Evolutionary conservation across 2,888 invertebrate genomes (phyloP), one percentile per base, ranked within the genome.

Genomic region (Spicauda simplicius): DNA sequence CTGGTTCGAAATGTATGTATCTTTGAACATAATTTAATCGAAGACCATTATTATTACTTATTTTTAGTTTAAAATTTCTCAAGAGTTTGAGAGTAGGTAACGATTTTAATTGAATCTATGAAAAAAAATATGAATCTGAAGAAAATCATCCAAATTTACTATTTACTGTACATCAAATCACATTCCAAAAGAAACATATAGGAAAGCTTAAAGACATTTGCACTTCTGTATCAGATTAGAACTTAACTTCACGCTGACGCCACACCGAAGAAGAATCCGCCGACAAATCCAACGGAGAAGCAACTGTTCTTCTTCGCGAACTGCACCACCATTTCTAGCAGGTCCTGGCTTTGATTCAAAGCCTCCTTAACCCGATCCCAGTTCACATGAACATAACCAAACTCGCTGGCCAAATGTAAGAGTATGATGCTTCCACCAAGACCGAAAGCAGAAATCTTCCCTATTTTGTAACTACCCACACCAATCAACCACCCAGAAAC

Each of bases 401-500:
- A 95, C 77, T 98, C 97, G 71, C 96, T 96, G 0, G 98, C 98
- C 56, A 98, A 94, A 93, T 98, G 97, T 41, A 98, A 88, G 14
- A 98, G 90, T 65, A 99, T 95, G 20, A 98, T 95, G 25, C 98
- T 96, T 10, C 98, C 97, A 45, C 98, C 98, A 50, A 98, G 90
- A 0, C 98, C 97, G 68, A 97, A 95, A 0, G 98, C 98, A 0
- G 97, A 97, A 18, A 96, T 93, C 89, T 97, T 98, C 0, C 98
- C 98, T 62, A 98, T 95, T 88, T 96, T 97, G 88, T 96, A 95
- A 30, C 96, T 95, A 16, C 97, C 86, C 73, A 96, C 95, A 12
- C 97, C 97, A 11, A 97, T 95, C 20, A 95, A 81, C 97, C 97
- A 91, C 0, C 92, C 91, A 11, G 83, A 74, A 0, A 85, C 16